Evolutionary conservation across 2,797 vertebrate genomes (phyloP), one percentile per base, ranked within the genome.

Genomic region (Sebastes hubbsi): DNA sequence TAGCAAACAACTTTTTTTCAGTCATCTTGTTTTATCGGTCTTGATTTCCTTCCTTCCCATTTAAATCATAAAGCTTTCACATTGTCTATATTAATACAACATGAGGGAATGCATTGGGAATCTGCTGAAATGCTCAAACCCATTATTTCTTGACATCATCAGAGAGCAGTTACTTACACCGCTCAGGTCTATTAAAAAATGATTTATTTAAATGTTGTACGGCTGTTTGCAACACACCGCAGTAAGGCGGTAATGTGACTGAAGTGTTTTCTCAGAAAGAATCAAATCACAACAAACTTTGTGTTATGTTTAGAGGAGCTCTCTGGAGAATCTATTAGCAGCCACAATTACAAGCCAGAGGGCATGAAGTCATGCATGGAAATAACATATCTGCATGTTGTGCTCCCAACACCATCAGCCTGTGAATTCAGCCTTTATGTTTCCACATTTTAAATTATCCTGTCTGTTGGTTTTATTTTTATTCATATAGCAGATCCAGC

Each of bases 251-350:
- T 42, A 55, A n/a, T 66, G 25, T 75, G 52, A 80, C 9, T 54
- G 32, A 70, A 54, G 18, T 74, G 27, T 86, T 80, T 81, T 63
- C 6, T 70, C 56, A 62, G 46, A 75, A 75, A 54, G 5, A 66
- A 55, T 69, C 60, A 75, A 72, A 80, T 90, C 59, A 79, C 72
- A 74, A 56, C 75, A 76, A 88, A 85, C 16, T 77, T 72, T 16
- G 72, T 83, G 76, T 80, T 59, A 73, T 85, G 76, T 84, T 82
- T 83, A 77, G 64, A 80, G 58, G 68, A 78, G 64, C 46, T 87
- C 71, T 78, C 80, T 38, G 52, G 75, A 83, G 88, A 80, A 85
- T 80, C 38, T 77, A 71, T 81, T 85, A 84, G 78, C 52, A 82
- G 59, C 73, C 27, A 38, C 30, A 77, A 75, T 84, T 69, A 73